Base-by-base conservation (phyloP, 2,113 vertebrate species). In the Mus pahari region DNA sequence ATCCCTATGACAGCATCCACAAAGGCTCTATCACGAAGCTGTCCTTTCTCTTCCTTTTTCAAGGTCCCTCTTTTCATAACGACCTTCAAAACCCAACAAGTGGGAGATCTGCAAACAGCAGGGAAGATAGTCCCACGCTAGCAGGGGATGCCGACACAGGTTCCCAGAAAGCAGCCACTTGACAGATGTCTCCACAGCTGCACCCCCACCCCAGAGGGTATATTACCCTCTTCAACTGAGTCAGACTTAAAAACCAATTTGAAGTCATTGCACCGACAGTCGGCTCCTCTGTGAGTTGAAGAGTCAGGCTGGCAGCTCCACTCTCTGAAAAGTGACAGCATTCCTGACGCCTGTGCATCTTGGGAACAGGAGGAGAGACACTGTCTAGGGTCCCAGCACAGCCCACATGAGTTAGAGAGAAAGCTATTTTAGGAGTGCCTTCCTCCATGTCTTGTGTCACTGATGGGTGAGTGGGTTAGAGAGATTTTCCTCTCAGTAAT, bases 41-140 rank as follows among this genome's bases (percentile, higher is more conserved):
- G 48, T 42, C 7, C 68, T 55, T 96, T 36, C 39, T 19, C 45
- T 45, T 89, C 66, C 11, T 74, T 36, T 87, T 42, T 92, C 94
- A 93, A 94, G 90, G 84, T 33, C 60, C 36, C 39, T 66, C 79
- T 86, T 88, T 90, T 87, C 74, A 91, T 0, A 42, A 60, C 0
- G 48, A 73, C 64, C 92, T 94, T 78, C 58, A 75, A 89, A 91
- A 39, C 39, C 36, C 89, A 48, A 1, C 24, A n/a, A 58, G 20
- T 66, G 83, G 55, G 26, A 93, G 68, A 87, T 11, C 33, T 0
- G 12, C 50, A 16, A 4, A 55, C 26, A 55, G 73, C 50, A 10
- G 16, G 0, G 0, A 9, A 20, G 3, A 3, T 6, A 2, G 10
- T 19, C 50, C 82, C 11, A 5, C 0, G 0, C 6, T 5, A 3